A percentile compares a stretch with the other conserved stretches of the same genome.
phyloP scores from a whole-genome alignment of 2,113 vertebrate species.

The Cyanoderma ruficeps region DNA sequence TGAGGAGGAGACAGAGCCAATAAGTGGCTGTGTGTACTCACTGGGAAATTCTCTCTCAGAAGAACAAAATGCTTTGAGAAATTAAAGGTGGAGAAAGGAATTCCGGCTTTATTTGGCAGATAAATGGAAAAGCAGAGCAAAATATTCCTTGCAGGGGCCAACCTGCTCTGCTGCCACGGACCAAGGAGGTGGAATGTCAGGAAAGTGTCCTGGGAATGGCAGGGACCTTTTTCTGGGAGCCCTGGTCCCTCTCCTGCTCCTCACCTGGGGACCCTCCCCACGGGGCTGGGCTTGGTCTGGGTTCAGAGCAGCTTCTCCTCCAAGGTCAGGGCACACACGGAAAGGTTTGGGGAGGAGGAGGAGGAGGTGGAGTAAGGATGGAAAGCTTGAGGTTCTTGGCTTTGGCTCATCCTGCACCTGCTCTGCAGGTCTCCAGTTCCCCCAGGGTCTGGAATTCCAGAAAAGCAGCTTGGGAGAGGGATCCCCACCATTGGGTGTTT shows the following conservation, averaged over 20 bases:
- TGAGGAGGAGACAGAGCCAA: conserved; percentile 7
- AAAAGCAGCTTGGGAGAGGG: not conserved
- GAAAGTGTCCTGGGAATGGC: not conserved
- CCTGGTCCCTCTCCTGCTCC: not conserved
- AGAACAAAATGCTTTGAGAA: not conserved
- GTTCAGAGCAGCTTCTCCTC: not conserved
- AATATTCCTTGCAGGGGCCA: not conserved
- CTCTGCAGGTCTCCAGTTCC: not conserved
- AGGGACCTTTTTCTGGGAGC: not conserved
- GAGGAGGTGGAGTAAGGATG: not conserved
- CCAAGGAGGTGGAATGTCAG: not conserved
- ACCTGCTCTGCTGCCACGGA: accelerated
- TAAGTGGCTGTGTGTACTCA: not conserved
- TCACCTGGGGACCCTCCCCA: not conserved
- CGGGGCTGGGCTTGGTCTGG: not conserved
- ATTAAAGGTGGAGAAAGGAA: conserved; percentile 17
- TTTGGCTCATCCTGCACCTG: not conserved
- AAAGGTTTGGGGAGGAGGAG: not conserved
- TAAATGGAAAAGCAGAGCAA: not conserved
- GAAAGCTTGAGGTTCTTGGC: not conserved
- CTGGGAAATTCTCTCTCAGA: conserved; percentile 22
- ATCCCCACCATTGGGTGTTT: accelerated
- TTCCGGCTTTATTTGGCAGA: not conserved
- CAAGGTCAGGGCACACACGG: not conserved
- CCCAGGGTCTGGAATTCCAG: not conserved